A percentile compares a stretch with the other conserved stretches of the same genome.
Conservation (phyloP, 2,113 vertebrate species). For the Salvator merianae region DNA sequence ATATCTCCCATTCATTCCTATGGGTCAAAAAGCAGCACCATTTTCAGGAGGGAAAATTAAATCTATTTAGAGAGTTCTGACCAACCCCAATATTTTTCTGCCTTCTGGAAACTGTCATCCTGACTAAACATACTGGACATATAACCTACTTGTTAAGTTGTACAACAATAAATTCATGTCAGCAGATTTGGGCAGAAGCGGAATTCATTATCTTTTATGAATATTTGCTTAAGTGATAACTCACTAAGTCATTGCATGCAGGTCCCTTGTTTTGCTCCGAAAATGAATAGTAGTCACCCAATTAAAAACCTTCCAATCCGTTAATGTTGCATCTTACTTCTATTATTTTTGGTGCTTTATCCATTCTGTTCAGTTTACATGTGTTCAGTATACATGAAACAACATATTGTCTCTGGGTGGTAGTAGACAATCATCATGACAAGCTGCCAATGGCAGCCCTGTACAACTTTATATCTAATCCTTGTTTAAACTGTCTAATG, state of each 20-base stretch:
- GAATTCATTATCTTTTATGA: neutral
- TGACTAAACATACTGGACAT: neutral
- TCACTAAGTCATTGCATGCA: neutral
- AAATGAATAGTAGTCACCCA: neutral
- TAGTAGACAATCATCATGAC: too few relatives aligned
- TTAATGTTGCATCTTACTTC: too few relatives aligned
- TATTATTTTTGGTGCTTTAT: too few relatives aligned
- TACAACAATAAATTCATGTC: neutral
- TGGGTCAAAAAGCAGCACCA: neutral
- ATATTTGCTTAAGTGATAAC: neutral
- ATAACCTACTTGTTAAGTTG: neutral
- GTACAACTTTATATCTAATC: too few relatives aligned
- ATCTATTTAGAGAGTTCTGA: neutral
- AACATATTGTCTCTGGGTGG: too few relatives aligned
- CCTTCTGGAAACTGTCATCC: neutral
- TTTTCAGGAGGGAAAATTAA: neutral
- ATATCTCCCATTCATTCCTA: neutral
- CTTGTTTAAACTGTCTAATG: too few relatives aligned
- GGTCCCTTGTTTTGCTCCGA: neutral
- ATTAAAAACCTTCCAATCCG: too few relatives aligned
- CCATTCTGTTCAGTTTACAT: too few relatives aligned
- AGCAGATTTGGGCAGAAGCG: neutral
- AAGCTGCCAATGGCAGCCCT: too few relatives aligned
- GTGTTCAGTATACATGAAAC: too few relatives aligned
- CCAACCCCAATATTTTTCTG: neutral